Percentiles rank a stretch among this genome's conserved stretches.
These are phyloP conservation scores for Pongo abelii DNA, from an alignment of 2,113 vertebrate genomes.

Conservation along the genomic window DNA sequence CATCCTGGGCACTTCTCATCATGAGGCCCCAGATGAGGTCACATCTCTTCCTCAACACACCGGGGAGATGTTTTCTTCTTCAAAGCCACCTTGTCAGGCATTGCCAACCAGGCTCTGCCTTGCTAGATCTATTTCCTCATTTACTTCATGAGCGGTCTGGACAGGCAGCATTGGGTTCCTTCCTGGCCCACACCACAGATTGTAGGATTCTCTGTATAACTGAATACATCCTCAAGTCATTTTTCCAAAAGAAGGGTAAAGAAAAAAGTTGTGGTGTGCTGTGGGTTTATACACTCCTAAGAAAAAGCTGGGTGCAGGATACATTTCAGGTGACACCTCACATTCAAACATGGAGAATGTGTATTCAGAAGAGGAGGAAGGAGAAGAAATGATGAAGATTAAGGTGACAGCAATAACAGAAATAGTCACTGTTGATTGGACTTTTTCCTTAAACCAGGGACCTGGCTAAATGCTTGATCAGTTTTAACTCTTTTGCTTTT, in stretches of 20 bases:
- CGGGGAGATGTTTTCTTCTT: neutral
- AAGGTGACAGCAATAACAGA: neutral
- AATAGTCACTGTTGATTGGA: neutral
- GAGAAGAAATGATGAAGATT: neutral
- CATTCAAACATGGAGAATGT: neutral
- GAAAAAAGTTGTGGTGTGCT: neutral
- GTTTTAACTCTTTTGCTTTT: neutral
- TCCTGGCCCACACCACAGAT: neutral
- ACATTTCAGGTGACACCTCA: too few relatives aligned
- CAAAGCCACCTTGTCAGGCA: neutral
- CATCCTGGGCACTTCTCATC: neutral
- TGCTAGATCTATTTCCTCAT: neutral
- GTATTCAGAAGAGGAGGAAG: neutral
- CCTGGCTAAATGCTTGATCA: neutral
- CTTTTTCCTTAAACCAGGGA: neutral
- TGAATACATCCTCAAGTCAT: neutral
- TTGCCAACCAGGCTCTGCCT: too few relatives aligned
- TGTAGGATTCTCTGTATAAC: neutral
- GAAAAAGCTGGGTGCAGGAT: neutral
- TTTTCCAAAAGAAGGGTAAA: neutral
- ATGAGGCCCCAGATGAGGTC: neutral
- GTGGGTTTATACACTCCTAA: neutral
- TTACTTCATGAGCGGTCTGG: neutral
- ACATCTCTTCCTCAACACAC: neutral
- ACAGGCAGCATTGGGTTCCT: neutral